These are phyloP conservation scores for Pristis pectinata DNA, from an alignment of 2,797 vertebrate species.

Conservation along the genomic window DNA sequence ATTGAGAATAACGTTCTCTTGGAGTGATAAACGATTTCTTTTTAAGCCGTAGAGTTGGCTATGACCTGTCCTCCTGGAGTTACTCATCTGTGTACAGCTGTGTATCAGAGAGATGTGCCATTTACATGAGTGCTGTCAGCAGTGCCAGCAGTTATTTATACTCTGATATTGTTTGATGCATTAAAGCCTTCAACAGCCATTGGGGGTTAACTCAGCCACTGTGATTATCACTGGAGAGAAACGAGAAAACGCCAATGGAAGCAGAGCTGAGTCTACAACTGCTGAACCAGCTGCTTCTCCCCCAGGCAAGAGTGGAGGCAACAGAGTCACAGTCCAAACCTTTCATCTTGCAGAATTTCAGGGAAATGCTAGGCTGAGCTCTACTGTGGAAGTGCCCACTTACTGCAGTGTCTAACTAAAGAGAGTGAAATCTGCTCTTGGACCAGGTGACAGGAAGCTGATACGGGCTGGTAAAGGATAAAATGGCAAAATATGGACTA, in stretches of 20 bases:
- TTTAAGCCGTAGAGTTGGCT: neutral
- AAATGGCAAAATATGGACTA: too few species aligned
- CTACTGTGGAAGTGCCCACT: neutral
- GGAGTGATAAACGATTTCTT: conserved; percentile 23
- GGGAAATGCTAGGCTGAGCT: neutral
- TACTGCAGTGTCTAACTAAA: too few species aligned
- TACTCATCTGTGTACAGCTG: conserved; percentile 12
- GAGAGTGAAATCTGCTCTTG: neutral
- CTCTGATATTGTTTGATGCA: conserved; percentile 23
- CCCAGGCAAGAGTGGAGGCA: neutral
- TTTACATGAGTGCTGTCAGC: neutral
- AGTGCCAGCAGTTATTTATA: neutral
- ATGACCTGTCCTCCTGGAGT: conserved; percentile 16
- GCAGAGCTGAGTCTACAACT: neutral
- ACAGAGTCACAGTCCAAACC: neutral
- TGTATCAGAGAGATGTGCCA: neutral
- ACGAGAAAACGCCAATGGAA: neutral
- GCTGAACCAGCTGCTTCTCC: neutral
- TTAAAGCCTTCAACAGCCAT: neutral
- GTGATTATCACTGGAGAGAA: neutral
- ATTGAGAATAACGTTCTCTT: conserved; percentile 25
- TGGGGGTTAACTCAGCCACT: neutral
- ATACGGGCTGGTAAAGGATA: too few species aligned
- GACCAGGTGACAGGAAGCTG: too few species aligned
- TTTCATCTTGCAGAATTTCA: neutral